phyloP scores from a whole-genome alignment of 35 echinoderm and acorn worm species.

The Apostichopus californicus region DNA sequence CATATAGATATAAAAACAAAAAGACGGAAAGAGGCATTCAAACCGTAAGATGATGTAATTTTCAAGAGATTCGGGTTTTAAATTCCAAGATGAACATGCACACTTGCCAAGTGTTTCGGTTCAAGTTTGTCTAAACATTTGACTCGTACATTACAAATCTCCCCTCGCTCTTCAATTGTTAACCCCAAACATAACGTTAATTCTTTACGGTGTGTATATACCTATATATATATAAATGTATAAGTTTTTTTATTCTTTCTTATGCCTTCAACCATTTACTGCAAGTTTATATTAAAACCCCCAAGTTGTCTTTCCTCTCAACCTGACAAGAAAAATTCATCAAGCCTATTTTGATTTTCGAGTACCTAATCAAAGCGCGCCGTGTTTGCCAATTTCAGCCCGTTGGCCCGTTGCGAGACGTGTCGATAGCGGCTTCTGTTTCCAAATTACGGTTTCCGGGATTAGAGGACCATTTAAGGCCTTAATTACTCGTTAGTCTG shows the following conservation, averaged over 20 bases:
- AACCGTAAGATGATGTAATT: constrained; percentile 2
- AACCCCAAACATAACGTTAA: neutral
- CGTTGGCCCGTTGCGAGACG: constrained; percentile 14
- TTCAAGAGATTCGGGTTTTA: neutral
- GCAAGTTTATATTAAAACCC: constrained; percentile 15
- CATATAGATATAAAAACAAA: no score
- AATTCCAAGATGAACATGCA: neutral
- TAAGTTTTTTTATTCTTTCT: no score
- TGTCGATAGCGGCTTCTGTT: neutral
- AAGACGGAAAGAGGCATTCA: no score
- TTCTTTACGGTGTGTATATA: neutral
- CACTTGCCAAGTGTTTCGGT: neutral
- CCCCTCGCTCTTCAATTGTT: neutral
- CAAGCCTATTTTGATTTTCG: constrained; percentile 2
- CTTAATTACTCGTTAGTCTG: constrained; percentile 7
- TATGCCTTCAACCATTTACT: constrained; percentile 10
- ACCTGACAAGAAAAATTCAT: constrained; percentile 13
- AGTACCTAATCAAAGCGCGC: constrained; percentile 11
- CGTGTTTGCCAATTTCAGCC: constrained; percentile 2
- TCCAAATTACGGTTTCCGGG: neutral
- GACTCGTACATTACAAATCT: neutral
- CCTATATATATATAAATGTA: no score
- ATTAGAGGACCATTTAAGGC: constrained; percentile 8
- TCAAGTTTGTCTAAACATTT: constrained; percentile 13
- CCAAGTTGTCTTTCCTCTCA: constrained; percentile 8